A percentile compares a stretch with the other conserved stretches of the same genome.
Evolutionary conservation across 30 jellyfish, hydroid and myxozoan genomes (phyloP).

Genomic region (Hydractinia symbiolongicarpus): DNA sequence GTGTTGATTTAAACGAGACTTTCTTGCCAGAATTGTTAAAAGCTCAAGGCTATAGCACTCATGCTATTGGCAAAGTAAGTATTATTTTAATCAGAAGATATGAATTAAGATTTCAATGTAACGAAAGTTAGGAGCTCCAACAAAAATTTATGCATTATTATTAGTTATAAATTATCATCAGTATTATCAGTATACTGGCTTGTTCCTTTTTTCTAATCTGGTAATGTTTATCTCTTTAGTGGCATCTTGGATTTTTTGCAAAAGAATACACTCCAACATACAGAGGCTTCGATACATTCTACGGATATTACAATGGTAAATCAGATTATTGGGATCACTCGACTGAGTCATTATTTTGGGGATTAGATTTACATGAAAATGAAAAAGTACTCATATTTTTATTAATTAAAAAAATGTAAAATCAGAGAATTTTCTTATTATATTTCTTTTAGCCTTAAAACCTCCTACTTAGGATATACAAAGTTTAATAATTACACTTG

Average conservation of each 20-base stretch:
- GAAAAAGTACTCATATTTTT: too few relatives aligned
- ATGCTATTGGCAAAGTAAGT: slow-evolving; percentile 84
- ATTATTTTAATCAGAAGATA: not conserved
- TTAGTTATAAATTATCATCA: not conserved
- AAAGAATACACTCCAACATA: slow-evolving; percentile 67
- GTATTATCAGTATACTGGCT: not conserved
- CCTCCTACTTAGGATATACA: too few relatives aligned
- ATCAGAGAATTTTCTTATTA: too few relatives aligned
- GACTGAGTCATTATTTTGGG: slow-evolving; percentile 69
- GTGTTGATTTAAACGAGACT: slow-evolving; percentile 57
- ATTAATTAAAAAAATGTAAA: not conserved
- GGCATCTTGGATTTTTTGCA: slow-evolving; percentile 91
- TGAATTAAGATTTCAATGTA: not conserved
- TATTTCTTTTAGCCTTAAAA: too few relatives aligned
- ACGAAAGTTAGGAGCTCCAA: not conserved
- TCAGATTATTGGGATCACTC: slow-evolving; percentile 95
- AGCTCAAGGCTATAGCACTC: slow-evolving; percentile 66
- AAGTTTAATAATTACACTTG: too few relatives aligned
- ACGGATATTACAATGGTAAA: slow-evolving; percentile 85
- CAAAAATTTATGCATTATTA: too few relatives aligned
- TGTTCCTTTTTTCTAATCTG: not conserved
- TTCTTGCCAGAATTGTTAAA: slow-evolving; percentile 61
- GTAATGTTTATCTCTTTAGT: slow-evolving; percentile 18
- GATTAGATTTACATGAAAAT: slow-evolving; percentile 86
- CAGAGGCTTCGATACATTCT: slow-evolving; percentile 86